Evolutionary conservation across 2,888 invertebrate species (phyloP).

Genomic region (Drosophila glabriapex): DNA sequence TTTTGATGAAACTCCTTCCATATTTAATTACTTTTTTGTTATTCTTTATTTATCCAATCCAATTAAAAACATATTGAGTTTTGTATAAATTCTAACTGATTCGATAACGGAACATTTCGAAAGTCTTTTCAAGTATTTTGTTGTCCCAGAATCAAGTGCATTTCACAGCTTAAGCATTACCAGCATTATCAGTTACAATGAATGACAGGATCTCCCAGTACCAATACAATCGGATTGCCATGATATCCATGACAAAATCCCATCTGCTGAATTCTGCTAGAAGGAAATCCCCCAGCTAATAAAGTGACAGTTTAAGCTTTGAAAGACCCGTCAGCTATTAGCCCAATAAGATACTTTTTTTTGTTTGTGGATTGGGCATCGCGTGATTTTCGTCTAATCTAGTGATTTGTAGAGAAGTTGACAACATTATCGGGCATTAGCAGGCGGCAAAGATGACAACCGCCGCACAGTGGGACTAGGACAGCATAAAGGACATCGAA

Average conservation of each 20-base stretch:
- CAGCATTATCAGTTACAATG: background rate
- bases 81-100: background rate
- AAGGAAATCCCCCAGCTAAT: constrained; percentile 6
- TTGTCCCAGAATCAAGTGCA: background rate
- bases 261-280: constrained; percentile 4
- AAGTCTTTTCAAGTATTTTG: background rate
- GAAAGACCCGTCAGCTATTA: constrained; percentile 1
- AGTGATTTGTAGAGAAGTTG: constrained; percentile 65
- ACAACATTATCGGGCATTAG: constrained; percentile 69
- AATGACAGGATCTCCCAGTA: background rate
- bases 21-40: background rate
- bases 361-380: background rate
- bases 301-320: constrained; percentile 51
- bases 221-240: background rate
- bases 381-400: constrained; percentile 72
- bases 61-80: background rate
- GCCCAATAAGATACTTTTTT: background rate
- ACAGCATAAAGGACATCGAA: constrained; percentile 22
- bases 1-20: background rate
- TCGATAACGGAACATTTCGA: background rate
- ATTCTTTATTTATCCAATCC: too few species aligned
- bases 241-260: constrained; percentile 12
- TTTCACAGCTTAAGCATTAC: constrained; percentile 3
- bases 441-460: constrained; percentile 67
- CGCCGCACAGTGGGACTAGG: constrained; percentile 63